Evolutionary conservation across 2,113 vertebrate species (phyloP).

Genomic region (Sylvia atricapilla): DNA sequence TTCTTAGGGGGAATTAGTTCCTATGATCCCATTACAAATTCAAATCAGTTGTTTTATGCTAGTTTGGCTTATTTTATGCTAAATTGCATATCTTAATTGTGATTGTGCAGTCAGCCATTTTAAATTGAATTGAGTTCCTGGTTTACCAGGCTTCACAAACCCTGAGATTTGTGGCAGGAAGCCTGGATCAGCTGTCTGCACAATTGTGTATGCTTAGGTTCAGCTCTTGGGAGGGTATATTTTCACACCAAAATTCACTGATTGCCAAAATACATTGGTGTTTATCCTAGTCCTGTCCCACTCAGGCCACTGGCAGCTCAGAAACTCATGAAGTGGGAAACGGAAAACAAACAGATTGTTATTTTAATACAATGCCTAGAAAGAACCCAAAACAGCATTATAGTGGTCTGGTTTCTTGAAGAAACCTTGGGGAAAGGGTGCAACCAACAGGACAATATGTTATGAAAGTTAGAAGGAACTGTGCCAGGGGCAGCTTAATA

Average conservation of each 20-base stretch:
- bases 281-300: background rate
- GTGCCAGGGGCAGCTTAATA: background rate
- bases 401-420: background rate
- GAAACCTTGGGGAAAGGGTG: background rate
- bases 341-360: background rate
- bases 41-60: background rate
- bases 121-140: background rate
- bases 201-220: background rate
- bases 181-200: background rate
- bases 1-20: background rate
- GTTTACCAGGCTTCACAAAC: background rate
- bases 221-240: background rate
- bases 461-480: background rate
- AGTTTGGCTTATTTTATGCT: slow-evolving; percentile 42
- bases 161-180: background rate
- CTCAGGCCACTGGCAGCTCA: background rate
- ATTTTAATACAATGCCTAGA: background rate
- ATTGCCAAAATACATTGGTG: background rate
- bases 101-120: slow-evolving; percentile 2
- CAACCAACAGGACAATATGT: background rate
- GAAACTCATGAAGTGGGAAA: background rate
- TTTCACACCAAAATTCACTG: background rate
- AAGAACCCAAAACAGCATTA: background rate
- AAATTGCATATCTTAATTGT: slow-evolving; percentile 29
- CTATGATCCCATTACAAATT: background rate